Evolutionary conservation across 1,140 invertebrate species (phyloP), one percentile per base, ranked within the genome.

Genomic region (Cotesia vestalis): DNA sequence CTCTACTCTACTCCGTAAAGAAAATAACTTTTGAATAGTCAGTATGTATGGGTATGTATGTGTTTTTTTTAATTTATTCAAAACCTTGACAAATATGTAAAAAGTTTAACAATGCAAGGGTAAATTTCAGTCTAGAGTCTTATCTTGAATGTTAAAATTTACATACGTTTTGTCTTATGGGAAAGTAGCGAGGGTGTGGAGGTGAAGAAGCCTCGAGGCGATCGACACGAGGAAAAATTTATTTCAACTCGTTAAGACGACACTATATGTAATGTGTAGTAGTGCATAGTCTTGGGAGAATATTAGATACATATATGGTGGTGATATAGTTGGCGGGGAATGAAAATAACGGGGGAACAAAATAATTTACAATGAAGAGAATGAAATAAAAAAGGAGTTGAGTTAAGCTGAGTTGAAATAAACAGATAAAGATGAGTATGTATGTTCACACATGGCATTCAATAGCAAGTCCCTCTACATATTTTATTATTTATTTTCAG

Each of bases 401-500:
- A 53, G 52, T 14, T 17, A 12, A 52, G 9, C 51, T 27, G 27
- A 27, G 27, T 27, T 11, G 1, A 53, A 66, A 17, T 17, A 12
- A 52, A 35, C 51, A 67, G 17, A 67, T 20, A 67, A 52, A 53
- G 3, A 51, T 51, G 20, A 55, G 51, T 55, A 40, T 67, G 66
- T 55, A 55, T 40, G 27, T 38, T 64, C 60, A 57, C 36, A 51
- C 35, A 71, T 46, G 52, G 46, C 6, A 17, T n/a, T 38, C 53
- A 51, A 64, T 67, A 51, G 63, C n/a, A 46, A 53, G 60, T 46
- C 67, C 62, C 68, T 67, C 70, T 35, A 51, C 51, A 27, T 67
- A 69, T 69, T 57, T 72, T 71, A 53, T 73, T 75, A 75, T 75
- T 75, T 75, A 75, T 75, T 75, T 75, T 72, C 68, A 57, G 17